Base-by-base conservation (phyloP, 2,113 vertebrate species). In the Zosterops pallidus region DNA sequence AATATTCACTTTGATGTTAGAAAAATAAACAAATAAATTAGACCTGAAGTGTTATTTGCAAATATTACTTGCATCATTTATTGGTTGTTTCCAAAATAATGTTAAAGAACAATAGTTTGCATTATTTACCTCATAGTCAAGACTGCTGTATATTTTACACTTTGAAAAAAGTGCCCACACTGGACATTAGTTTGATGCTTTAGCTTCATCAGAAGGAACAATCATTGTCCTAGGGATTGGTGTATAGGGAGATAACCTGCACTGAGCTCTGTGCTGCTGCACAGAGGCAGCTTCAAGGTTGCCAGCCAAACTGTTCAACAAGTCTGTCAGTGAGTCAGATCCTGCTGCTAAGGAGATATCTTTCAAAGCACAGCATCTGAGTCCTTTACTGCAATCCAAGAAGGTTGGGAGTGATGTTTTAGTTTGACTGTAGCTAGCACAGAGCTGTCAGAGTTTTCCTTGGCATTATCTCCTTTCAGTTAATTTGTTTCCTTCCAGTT, bases 311-410 rank as follows among this genome's bases (percentile, higher is more conserved):
- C 57, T 82, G 68, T 93, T 90, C 94, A 81, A 95, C 87, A 93
- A 92, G 89, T 67, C 83, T 96, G 82, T 75, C 93, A 94, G 65
- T 55, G 59, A 95, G 84, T 93, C 86, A 90, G 87, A 91, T 82
- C 90, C 92, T 92, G 91, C 92, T 97, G 82, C 86, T 96, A 76
- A 75, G 49, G 79, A 96, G 95, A 77, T 81, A 53, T 80, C 80
- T 95, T 94, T 95, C 71, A 95, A 95, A 96, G 67, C 35, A 24
- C 84, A 92, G 69, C 87, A 76, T 95, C 85, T 94, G 92, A 64
- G 83, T 75, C 69, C 91, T 89, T 74, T 90, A 86, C 79, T 92
- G 85, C 75, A 56, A 37, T 97, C 90, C 84, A 90, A 39, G 59
- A 84, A 84, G 50, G 67, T 21, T 42, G 31, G 59, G 22, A 77